Evolutionary conservation across 2,797 vertebrate genomes (phyloP).

Genomic region (Anabas testudineus): DNA sequence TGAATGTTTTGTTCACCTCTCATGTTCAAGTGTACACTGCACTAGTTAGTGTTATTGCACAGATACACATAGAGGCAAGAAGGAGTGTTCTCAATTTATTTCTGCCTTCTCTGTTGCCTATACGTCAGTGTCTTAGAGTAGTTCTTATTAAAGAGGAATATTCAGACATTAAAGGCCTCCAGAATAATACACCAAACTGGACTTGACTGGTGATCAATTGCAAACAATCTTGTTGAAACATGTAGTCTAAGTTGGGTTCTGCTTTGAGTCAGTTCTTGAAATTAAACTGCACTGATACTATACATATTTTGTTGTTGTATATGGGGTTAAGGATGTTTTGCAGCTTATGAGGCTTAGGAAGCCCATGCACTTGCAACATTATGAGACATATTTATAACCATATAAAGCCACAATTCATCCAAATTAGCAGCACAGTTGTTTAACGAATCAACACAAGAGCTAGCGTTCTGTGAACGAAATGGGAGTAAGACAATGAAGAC

Average conservation of each 20-base stretch:
- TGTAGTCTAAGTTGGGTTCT: constrained; percentile 15
- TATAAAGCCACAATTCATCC: neutral
- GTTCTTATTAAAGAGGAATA: constrained; percentile 55
- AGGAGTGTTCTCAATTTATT: constrained; percentile 40
- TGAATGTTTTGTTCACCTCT: constrained; percentile 68
- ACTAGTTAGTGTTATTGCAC: constrained; percentile 51
- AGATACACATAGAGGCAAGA: constrained; percentile 35
- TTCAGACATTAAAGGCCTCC: constrained; percentile 47
- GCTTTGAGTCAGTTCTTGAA: constrained; percentile 42
- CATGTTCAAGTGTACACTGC: constrained; percentile 37
- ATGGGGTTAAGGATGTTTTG: neutral
- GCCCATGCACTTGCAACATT: neutral
- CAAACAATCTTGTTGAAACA: constrained; percentile 29
- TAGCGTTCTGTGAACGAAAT: neutral
- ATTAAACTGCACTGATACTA: constrained; percentile 22
- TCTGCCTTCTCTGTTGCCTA: constrained; percentile 47
- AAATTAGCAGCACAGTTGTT: constrained; percentile 1
- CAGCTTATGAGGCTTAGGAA: constrained; percentile 1
- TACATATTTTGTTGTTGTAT: constrained; percentile 3
- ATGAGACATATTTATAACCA: neutral
- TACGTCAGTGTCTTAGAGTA: constrained; percentile 62
- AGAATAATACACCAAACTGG: constrained; percentile 38
- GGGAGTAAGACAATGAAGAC: neutral
- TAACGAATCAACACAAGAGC: neutral
- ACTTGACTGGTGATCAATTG: constrained; percentile 35